These are phyloP conservation scores for Psephotus haematonotus DNA, from an alignment of 2,113 vertebrate genomes.

Conservation along the genomic window DNA sequence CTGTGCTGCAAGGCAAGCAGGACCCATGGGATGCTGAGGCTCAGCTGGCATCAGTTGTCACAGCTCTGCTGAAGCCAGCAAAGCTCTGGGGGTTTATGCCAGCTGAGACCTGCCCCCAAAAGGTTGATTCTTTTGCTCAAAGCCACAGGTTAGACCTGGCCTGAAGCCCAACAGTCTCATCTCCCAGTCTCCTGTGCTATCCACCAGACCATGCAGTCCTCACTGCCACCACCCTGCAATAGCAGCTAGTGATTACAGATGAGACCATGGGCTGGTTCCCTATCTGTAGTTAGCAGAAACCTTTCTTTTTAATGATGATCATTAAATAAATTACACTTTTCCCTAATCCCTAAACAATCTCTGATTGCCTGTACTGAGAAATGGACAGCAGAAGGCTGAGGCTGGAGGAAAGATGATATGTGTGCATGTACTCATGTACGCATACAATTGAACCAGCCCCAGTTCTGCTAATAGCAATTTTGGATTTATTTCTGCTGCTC, in stretches of 20 bases:
- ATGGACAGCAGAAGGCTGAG: background rate
- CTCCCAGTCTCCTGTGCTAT: background rate
- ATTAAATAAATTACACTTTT: conserved; percentile 45
- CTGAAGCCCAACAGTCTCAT: background rate
- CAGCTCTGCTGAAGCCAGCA: background rate
- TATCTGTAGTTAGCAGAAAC: conserved; percentile 37
- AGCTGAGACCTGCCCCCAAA: background rate
- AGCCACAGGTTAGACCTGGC: background rate
- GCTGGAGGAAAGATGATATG: background rate
- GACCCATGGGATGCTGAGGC: background rate
- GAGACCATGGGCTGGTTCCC: background rate
- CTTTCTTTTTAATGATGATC: conserved; percentile 32
- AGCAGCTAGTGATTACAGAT: conserved; percentile 18
- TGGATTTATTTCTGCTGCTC: conserved; percentile 50
- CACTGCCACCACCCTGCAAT: background rate
- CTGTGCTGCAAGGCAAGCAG: background rate
- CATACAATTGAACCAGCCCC: background rate
- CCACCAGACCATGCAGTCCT: background rate
- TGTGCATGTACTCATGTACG: background rate
- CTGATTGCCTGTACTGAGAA: background rate
- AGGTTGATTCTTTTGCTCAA: background rate
- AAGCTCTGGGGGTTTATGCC: background rate
- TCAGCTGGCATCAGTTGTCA: background rate
- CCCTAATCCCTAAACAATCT: conserved; percentile 7
- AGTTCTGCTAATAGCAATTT: background rate